Base-by-base conservation (phyloP, 2,888 invertebrate species). In the Caenorhabditis wallacei region DNA sequence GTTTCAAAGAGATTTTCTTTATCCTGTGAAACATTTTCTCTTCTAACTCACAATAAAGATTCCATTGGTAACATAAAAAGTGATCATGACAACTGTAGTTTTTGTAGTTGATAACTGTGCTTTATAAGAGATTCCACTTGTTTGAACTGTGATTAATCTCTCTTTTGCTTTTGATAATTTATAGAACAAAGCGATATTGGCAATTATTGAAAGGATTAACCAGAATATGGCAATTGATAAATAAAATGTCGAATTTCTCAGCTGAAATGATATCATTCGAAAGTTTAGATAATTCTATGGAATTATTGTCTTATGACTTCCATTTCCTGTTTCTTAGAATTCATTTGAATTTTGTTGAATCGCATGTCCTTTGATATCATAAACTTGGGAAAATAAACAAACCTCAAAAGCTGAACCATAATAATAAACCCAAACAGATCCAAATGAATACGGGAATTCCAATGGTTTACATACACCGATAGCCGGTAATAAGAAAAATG, bases 401-500 rank as follows among this genome's bases (percentile, higher is more conserved):
- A 59, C 59, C 35, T 48, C 43, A 57, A 56, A 46, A 22, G 20
- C n/a, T 0, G 64, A 26, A 20, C 64, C 71, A 37, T 18, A 57
- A 51, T 71, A 72, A 13, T 61, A 61, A 0, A 66, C 30, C 35
- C 56, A 64, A 24, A 75, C 46, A n/a, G 75, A 54, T 16, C 69
- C 69, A 10, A 78, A 78, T n/a, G 54, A 37, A 24, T 78, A 78
- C 10, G 69, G 78, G 20, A 30, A n/a, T 13, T 43, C 53, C 22
- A 69, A 35, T 54, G 61, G 78, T 63, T 51, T 69, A 26, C 78
- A 69, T 2, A 57, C 37, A 20, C 78, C 69, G 3, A 78, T 35
- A 1, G 78, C 78, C 18, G 78, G 78, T 16, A 78, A 54, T 18
- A 78, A n/a, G 22, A 69, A 69, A 24, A 69, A 78, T 22, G 69